Conservation (phyloP, 2,888 invertebrate genomes). For the Cynaeus angustus region DNA sequence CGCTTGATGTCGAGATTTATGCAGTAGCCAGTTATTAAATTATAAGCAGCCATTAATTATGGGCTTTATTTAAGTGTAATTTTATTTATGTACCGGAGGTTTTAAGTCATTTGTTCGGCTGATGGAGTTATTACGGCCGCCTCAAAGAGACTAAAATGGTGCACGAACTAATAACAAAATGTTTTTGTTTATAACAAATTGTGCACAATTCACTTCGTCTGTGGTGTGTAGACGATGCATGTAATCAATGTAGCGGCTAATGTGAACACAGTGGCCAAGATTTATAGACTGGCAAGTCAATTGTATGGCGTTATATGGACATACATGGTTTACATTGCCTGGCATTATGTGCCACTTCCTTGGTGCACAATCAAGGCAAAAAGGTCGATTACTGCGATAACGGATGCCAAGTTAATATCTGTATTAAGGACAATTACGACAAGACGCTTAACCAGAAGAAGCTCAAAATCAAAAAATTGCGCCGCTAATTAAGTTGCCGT, state of each 20-base stretch:
- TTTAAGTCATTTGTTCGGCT: slow-evolving; percentile 46
- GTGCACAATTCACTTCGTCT: slow-evolving; percentile 59
- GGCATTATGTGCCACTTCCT: slow-evolving; percentile 63
- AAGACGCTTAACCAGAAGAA: no score
- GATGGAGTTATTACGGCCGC: slow-evolving; percentile 46
- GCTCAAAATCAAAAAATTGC: no score
- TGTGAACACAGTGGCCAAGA: slow-evolving; percentile 68
- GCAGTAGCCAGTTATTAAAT: slow-evolving; percentile 67
- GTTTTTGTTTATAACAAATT: slow-evolving; percentile 60
- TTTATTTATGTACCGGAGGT: slow-evolving; percentile 57
- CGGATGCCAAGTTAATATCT: slow-evolving; percentile 21
- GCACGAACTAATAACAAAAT: not conserved
- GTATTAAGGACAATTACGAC: slow-evolving; percentile 17
- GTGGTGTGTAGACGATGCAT: slow-evolving; percentile 67
- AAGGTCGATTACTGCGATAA: slow-evolving; percentile 25
- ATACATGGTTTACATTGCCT: slow-evolving; percentile 61
- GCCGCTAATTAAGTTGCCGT: no score
- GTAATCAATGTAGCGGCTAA: slow-evolving; percentile 71
- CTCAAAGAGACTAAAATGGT: not conserved
- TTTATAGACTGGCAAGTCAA: slow-evolving; percentile 70
- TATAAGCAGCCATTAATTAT: slow-evolving; percentile 66
- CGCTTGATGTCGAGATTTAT: slow-evolving; percentile 64
- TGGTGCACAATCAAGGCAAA: slow-evolving; percentile 59
- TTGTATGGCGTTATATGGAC: slow-evolving; percentile 67
- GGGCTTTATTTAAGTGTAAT: slow-evolving; percentile 64